A percentile compares a stretch with the other conserved stretches of the same genome.
Conservation (phyloP, 2,888 invertebrate genomes). For the Cylindroiulus punctatus region DNA sequence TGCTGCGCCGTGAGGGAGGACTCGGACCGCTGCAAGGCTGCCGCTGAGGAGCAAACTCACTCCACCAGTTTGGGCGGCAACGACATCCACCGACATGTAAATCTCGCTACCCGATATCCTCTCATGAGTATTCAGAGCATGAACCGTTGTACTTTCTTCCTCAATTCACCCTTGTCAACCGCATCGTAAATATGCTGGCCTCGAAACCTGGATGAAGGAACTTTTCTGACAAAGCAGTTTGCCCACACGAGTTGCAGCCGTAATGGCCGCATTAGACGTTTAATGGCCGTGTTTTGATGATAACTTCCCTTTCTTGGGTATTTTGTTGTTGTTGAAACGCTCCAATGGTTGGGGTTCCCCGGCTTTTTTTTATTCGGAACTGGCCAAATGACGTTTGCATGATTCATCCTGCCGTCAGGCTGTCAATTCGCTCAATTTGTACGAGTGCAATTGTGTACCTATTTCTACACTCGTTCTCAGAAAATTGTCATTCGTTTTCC, state of each 20-base stretch:
- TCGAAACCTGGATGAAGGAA: not conserved
- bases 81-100: slow-evolving; percentile 49
- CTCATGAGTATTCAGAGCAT: not conserved
- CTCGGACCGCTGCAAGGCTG: slow-evolving; percentile 67
- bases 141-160: not conserved
- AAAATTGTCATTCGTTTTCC: too few species aligned
- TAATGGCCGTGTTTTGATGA: not conserved
- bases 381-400: not conserved
- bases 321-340: too few species aligned
- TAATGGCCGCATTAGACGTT: not conserved
- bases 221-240: not conserved
- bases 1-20: slow-evolving; percentile 72
- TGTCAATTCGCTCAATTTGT: not conserved
- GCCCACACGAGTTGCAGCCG: not conserved
- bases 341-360: not conserved
- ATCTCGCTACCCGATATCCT: not conserved
- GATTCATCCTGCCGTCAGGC: not conserved
- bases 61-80: slow-evolving; percentile 67
- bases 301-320: not conserved
- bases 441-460: not conserved
- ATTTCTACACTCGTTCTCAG: too few species aligned
- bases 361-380: not conserved
- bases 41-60: slow-evolving; percentile 67
- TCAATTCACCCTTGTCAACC: not conserved
- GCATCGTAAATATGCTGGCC: not conserved